Base-by-base conservation (phyloP, 2,113 vertebrate species). In the Eubucco bourcierii region DNA sequence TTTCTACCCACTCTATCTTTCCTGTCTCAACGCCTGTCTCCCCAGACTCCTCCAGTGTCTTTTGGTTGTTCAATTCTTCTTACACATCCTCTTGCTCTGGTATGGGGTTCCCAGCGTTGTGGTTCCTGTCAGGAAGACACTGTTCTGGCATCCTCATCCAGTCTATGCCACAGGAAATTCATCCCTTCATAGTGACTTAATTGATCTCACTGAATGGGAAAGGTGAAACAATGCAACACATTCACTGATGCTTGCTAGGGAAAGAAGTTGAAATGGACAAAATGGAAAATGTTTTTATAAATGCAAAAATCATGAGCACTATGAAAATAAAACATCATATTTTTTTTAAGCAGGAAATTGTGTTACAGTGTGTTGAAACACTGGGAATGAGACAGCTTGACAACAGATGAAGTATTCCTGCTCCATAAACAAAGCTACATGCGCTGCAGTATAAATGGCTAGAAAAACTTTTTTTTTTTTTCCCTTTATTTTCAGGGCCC, bases 41-140 rank as follows among this genome's bases (percentile, higher is more conserved):
- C 3, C 23, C 7, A 19, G 34, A 4, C 11, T 4, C 31, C 31
- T 65, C 31, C 14, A 8, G 31, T 15, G 55, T 29, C 47, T 37
- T 37, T n/a, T 2, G 1, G 12, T 9, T 0, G 0, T 47, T 61
- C 23, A 1, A 1, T 19, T n/a, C 17, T n/a, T 67, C 68, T 66
- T 1, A n/a, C n/a, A 27, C 16, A 21, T 37, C 44, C 7, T 34
- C 20, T 6, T 37, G 9, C 25, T 53, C 8, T 0, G 1, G 12
- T 11, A 24, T 52, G 50, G 21, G 50, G 12, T 52, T 65, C 12
- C 24, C 25, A 39, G 0, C 1, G 18, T 24, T 3, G 1, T 0
- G 2, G 19, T 29, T 65, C 24, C 24, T 29, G 6, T 33, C 24
- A 65, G 24, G 24, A 73, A 46, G 46, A 12, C 0, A 13, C 20